phyloP scores from a whole-genome alignment of 2,113 vertebrate species.

The Atherinomorus stipes region DNA sequence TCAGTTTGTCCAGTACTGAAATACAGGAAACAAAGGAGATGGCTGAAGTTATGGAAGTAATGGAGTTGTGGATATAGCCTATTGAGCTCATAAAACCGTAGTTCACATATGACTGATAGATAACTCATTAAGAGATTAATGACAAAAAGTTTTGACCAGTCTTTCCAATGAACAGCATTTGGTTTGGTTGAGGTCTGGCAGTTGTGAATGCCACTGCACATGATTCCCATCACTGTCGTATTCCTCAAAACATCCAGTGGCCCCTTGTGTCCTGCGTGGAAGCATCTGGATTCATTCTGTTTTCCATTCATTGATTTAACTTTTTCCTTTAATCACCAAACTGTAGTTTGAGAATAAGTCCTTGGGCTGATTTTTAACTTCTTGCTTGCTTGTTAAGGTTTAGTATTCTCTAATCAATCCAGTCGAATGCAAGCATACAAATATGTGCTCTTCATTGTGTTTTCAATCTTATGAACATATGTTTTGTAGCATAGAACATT shows the following conservation, averaged over 20 bases:
- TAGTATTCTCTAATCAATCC: conserved; percentile 1
- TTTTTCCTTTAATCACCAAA: conserved; percentile 8
- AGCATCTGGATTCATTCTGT: conserved; percentile 29
- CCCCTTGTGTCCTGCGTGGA: not conserved
- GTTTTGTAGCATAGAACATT: not conserved
- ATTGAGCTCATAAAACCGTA: too few species aligned
- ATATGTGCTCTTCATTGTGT: not conserved
- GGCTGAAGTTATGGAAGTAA: too few species aligned
- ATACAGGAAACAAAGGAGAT: too few species aligned
- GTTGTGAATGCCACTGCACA: not conserved
- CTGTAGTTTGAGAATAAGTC: not conserved
- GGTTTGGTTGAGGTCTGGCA: not conserved
- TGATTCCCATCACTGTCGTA: conserved; percentile 14
- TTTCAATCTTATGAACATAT: not conserved
- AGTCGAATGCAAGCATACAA: not conserved
- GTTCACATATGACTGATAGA: too few species aligned
- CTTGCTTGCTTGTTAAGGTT: not conserved
- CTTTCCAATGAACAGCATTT: not conserved
- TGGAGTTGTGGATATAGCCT: too few species aligned
- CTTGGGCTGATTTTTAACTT: not conserved
- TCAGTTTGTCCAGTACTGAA: too few species aligned
- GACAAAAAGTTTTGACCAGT: too few species aligned
- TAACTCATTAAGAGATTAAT: too few species aligned
- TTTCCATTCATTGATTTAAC: conserved; percentile 8
- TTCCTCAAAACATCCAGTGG: conserved; percentile 6